Evolutionary conservation across 2,888 invertebrate genomes (phyloP).

Genomic region (Chalcosyrphus nemorum): DNA sequence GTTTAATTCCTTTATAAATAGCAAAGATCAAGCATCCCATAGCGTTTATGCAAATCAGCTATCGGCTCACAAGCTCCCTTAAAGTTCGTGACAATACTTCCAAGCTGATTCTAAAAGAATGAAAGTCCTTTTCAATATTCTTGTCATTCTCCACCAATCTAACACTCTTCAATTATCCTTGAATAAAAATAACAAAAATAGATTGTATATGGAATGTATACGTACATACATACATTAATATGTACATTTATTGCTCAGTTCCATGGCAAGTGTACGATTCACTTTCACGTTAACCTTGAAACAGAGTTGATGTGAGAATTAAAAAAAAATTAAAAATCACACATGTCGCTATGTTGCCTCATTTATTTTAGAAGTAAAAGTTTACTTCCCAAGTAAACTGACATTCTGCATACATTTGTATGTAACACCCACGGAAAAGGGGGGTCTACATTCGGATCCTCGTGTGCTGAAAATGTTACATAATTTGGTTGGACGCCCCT

Average conservation of each 20-base stretch:
- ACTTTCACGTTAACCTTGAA: conserved; percentile 64
- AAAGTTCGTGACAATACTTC: conserved; percentile 44
- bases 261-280: conserved; percentile 26
- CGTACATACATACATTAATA: no score
- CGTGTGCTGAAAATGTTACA: conserved; percentile 30
- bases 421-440: conserved; percentile 49
- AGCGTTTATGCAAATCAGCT: conserved; percentile 13
- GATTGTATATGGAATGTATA: no score
- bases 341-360: conserved; percentile 49
- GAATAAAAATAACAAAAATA: not conserved
- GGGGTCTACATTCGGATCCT: conserved; percentile 18
- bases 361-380: conserved; percentile 28
- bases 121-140: conserved; percentile 22
- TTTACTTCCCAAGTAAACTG: conserved; percentile 60
- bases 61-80: conserved; percentile 26
- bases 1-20: no score
- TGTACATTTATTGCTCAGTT: conserved; percentile 33
- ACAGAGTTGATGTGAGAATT: not conserved
- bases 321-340: conserved; percentile 34
- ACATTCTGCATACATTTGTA: conserved; percentile 46
- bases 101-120: conserved; percentile 23
- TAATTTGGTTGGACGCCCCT: conserved; percentile 18
- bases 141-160: not conserved
- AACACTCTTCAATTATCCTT: not conserved
- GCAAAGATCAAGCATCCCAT: no score